A percentile compares a stretch with the other conserved stretches of the same genome.
Conservation (phyloP, 2,113 vertebrate species). For the Melanostigma gelatinosum region DNA sequence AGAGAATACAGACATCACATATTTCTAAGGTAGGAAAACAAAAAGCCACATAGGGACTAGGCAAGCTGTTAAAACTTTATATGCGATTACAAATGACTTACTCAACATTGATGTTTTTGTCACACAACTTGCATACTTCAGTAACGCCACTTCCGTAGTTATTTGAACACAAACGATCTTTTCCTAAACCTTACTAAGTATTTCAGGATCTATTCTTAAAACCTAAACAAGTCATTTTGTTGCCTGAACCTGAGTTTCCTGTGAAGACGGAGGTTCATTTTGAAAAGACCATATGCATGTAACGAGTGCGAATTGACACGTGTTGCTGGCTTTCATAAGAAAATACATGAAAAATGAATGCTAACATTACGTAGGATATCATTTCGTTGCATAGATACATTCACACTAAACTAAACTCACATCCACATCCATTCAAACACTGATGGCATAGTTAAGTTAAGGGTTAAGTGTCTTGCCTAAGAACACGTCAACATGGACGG, state of each 20-base stretch:
- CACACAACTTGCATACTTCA: no score
- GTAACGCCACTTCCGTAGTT: no score
- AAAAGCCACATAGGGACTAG: background rate
- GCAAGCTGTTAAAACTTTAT: background rate
- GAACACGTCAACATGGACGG: background rate
- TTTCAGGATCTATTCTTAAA: no score
- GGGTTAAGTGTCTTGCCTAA: background rate
- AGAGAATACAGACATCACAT: background rate
- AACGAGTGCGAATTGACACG: background rate
- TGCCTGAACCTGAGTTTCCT: background rate
- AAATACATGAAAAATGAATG: background rate
- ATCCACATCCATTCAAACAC: background rate
- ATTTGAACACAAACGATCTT: background rate
- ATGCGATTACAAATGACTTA: background rate
- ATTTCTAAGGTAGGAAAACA: background rate
- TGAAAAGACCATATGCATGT: background rate
- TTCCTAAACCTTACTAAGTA: background rate
- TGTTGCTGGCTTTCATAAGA: background rate
- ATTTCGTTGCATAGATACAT: background rate
- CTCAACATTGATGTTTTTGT: no score
- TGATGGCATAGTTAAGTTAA: background rate
- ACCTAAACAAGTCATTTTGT: background rate
- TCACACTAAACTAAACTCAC: background rate
- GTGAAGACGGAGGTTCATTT: background rate
- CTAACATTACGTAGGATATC: background rate